These are phyloP conservation scores for Salticus scenicus DNA, from an alignment of 2,888 invertebrate genomes.

Conservation along the genomic window DNA sequence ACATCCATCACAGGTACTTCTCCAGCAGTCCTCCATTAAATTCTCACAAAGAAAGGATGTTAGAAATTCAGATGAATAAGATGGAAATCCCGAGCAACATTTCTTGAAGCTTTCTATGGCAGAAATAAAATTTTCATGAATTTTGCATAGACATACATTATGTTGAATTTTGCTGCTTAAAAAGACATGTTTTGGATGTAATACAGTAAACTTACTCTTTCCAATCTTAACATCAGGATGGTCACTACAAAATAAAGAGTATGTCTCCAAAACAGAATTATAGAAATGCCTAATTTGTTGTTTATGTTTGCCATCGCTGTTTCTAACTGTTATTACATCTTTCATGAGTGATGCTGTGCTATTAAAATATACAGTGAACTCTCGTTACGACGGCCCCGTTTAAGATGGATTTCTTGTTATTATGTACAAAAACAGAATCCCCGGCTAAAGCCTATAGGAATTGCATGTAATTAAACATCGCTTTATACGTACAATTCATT, in stretches of 20 bases:
- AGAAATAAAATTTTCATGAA: conserved; percentile 13
- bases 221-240: conserved; percentile 18
- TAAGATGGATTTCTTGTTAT: no score
- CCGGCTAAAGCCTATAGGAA: no score
- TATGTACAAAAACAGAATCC: no score
- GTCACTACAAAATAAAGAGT: conserved; percentile 1
- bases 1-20: background rate
- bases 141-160: conserved; percentile 3
- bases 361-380: no score
- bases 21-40: background rate
- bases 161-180: conserved; percentile 1
- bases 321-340: background rate
- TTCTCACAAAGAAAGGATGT: background rate
- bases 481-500: no score
- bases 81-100: background rate
- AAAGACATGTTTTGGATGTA: background rate
- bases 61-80: background rate
- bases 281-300: background rate
- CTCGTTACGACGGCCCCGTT: no score
- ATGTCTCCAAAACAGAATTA: background rate
- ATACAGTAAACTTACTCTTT: background rate
- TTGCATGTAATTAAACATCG: no score
- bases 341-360: background rate
- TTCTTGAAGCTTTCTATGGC: background rate
- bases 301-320: background rate